Evolutionary conservation across 2,113 vertebrate species (phyloP).

Genomic region (Ahaetulla prasina): DNA sequence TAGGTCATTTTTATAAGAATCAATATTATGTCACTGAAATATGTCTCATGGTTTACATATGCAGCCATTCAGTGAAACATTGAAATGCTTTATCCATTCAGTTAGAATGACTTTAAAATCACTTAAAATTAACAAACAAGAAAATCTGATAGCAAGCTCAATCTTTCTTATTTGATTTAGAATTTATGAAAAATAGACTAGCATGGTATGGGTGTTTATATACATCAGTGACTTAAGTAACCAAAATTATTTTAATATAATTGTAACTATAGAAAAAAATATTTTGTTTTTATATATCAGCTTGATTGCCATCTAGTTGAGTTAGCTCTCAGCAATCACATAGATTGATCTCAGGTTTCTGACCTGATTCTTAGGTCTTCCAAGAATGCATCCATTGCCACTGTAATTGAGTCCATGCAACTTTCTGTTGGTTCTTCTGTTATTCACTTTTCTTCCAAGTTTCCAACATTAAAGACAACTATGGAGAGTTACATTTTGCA

Average conservation of each 20-base stretch:
- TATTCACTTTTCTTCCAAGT: background rate
- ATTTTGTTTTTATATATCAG: background rate
- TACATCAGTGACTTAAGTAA: background rate
- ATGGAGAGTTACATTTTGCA: background rate
- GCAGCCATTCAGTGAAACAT: background rate
- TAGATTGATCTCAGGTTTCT: background rate
- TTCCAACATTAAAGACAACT: background rate
- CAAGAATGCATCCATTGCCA: background rate
- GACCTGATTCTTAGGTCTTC: background rate
- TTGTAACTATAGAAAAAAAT: background rate
- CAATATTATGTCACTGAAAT: background rate
- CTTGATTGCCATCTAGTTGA: background rate
- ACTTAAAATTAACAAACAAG: background rate
- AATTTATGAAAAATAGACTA: background rate
- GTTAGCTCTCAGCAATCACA: background rate
- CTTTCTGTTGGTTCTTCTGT: background rate
- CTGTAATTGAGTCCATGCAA: background rate
- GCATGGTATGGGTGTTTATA: background rate
- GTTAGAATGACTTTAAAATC: background rate
- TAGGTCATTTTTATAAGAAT: background rate
- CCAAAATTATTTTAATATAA: background rate
- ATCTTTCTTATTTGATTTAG: background rate
- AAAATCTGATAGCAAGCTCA: background rate
- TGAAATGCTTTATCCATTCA: background rate
- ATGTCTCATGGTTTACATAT: background rate